A percentile compares a stretch with the other conserved stretches of the same genome.
phyloP scores from a whole-genome alignment of 2,888 invertebrate genomes.

The Argyresthia goedartella region DNA sequence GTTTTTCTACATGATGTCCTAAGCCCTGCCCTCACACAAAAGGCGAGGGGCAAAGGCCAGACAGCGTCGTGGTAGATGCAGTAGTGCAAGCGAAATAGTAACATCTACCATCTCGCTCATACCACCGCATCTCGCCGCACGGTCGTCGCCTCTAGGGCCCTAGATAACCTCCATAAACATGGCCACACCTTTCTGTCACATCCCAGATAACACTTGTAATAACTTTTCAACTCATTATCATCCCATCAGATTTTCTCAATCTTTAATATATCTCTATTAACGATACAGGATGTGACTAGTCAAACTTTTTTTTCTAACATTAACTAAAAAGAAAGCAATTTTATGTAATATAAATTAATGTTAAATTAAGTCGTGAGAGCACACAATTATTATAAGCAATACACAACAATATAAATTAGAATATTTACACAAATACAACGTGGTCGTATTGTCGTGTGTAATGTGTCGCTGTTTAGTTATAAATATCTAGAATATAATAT shows the following conservation, averaged over 20 bases:
- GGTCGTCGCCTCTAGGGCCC: too few relatives aligned
- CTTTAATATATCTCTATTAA: background rate
- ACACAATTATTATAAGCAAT: conserved; percentile 27
- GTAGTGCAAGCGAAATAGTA: too few relatives aligned
- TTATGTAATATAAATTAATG: background rate
- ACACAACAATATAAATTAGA: conserved; percentile 4
- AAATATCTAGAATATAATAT: conserved; percentile 15
- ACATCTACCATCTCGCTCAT: too few relatives aligned
- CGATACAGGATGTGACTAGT: background rate
- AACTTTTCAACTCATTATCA: conserved; percentile 3
- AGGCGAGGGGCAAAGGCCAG: too few relatives aligned
- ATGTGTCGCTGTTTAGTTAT: conserved; percentile 8
- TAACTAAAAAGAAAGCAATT: background rate
- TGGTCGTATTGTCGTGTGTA: background rate
- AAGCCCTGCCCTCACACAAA: too few relatives aligned
- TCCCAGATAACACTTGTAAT: too few relatives aligned
- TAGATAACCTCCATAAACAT: too few relatives aligned
- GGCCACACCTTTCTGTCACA: too few relatives aligned
- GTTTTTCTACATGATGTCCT: too few relatives aligned
- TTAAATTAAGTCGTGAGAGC: conserved; percentile 21
- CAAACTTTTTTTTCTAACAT: background rate
- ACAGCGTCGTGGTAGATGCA: too few relatives aligned
- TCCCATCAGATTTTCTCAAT: background rate
- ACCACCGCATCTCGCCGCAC: too few relatives aligned
- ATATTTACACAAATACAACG: conserved; percentile 3